Evolutionary conservation across 2,888 invertebrate species (phyloP).

Genomic region (Agonopterix alstromeriana): DNA sequence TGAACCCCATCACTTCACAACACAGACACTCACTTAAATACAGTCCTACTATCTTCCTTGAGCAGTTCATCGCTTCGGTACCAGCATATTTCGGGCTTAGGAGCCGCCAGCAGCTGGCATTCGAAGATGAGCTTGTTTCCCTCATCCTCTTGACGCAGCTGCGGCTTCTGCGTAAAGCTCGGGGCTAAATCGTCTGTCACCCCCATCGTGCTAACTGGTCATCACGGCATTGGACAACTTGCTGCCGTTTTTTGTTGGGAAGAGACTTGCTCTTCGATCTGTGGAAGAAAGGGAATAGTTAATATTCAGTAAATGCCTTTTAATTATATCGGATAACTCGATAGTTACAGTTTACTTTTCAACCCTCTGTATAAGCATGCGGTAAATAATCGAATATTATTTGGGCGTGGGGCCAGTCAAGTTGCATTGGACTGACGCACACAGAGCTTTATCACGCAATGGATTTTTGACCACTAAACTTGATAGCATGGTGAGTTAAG

Average conservation of each 20-base stretch:
- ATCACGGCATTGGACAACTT: slow-evolving; percentile 48
- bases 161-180: slow-evolving; percentile 98
- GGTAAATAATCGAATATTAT: too few species aligned
- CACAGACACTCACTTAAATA: slow-evolving; percentile 78
- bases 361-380: too few species aligned
- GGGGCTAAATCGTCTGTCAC: slow-evolving; percentile 97
- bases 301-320: background rate
- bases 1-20: too few species aligned
- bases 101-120: slow-evolving; percentile 91
- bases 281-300: slow-evolving; percentile 8
- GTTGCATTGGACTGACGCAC: too few species aligned
- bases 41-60: slow-evolving; percentile 89
- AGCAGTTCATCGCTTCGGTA: slow-evolving; percentile 92
- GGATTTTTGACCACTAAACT: too few species aligned
- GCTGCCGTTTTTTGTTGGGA: slow-evolving; percentile 16
- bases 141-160: slow-evolving; percentile 96
- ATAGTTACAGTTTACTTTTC: too few species aligned
- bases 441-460: too few species aligned
- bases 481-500: too few species aligned
- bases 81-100: slow-evolving; percentile 95
- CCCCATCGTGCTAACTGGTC: slow-evolving; percentile 80
- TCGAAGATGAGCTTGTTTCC: slow-evolving; percentile 96
- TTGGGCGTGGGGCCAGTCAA: too few species aligned
- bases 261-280: slow-evolving; percentile 32
- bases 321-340: too few species aligned